Evolutionary conservation across 2,888 invertebrate species (phyloP), one percentile per base, ranked within the genome.

Genomic region (Bugulina stolonifera): DNA sequence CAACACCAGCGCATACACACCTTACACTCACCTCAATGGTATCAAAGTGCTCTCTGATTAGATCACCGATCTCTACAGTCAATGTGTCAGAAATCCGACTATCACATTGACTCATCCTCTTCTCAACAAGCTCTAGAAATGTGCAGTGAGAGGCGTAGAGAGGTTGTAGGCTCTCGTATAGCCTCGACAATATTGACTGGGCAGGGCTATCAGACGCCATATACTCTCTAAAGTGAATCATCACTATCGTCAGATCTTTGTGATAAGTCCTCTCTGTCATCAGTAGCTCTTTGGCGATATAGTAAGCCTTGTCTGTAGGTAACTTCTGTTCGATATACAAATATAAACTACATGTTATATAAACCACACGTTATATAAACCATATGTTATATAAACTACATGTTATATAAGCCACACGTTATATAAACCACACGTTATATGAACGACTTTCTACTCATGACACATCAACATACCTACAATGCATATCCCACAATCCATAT

Each of bases 211-310:
- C 72, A 23, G 54, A 52, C 1, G 58, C 34, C 69, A 72, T 29
- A 70, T 69, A 72, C 70, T 72, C 52, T 1, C 72, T 69, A 34
- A 69, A 72, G 29, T 54, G 54, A 1, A 52, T 27, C 72, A 72
- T 29, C 34, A 72, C 64, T 27, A 58, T 43, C 70, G 69, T 94
- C 78, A 97, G 86, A 83, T 97, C 96, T 80, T 94, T 92, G 81
- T 93, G 93, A 84, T 95, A 96, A 0, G 96, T 96, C 77, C 95
- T 87, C 83, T 97, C 96, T 0, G 95, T 96, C 93, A 94, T 94
- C 72, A 96, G 87, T 77, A 97, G 87, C 85, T 97, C 96, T 84
- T 95, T 95, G 69, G 82, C 80, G 69, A 85, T 82, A 74, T 81
- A 84, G 75, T 83, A 85, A 1, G 83, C 80, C 71, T 78, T 78